Conservation (phyloP, 2,888 invertebrate species). For the Bedellia somnulentella region DNA sequence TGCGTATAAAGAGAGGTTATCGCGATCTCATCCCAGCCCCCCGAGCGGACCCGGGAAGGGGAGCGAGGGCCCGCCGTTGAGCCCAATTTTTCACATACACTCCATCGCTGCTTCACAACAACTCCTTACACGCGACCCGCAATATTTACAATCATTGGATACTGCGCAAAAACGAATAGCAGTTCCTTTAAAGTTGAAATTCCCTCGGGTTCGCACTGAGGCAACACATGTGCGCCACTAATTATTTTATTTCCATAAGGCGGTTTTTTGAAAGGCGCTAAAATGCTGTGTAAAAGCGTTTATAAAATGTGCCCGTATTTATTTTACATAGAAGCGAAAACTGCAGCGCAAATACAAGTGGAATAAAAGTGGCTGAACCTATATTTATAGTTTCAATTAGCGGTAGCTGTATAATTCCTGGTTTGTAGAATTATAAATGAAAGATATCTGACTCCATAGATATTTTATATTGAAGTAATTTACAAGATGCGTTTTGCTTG, state of each 20-base stretch:
- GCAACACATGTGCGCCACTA: conserved; percentile 4
- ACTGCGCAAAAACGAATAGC: neutral
- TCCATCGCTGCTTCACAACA: too few relatives aligned
- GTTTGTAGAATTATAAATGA: too few relatives aligned
- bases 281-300: neutral
- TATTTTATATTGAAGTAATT: too few relatives aligned
- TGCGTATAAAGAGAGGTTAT: conserved; percentile 59
- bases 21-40: conserved; percentile 21
- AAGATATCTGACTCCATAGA: too few relatives aligned
- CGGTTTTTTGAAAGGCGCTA: neutral
- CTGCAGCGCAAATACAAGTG: conserved; percentile 27
- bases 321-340: conserved; percentile 14
- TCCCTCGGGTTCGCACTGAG: neutral
- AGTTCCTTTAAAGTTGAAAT: conserved; percentile 1
- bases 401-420: too few relatives aligned
- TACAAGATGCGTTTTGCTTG: too few relatives aligned
- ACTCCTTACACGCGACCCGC: too few relatives aligned
- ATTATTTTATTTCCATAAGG: neutral
- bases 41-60: conserved; percentile 5
- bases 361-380: conserved; percentile 28
- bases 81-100: too few relatives aligned
- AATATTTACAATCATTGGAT: too few relatives aligned
- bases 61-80: too few relatives aligned
- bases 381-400: conserved; percentile 57
- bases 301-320: too few relatives aligned